These are phyloP conservation scores for Struthidea cinerea DNA, from an alignment of 2,113 vertebrate genomes.

Conservation along the genomic window DNA sequence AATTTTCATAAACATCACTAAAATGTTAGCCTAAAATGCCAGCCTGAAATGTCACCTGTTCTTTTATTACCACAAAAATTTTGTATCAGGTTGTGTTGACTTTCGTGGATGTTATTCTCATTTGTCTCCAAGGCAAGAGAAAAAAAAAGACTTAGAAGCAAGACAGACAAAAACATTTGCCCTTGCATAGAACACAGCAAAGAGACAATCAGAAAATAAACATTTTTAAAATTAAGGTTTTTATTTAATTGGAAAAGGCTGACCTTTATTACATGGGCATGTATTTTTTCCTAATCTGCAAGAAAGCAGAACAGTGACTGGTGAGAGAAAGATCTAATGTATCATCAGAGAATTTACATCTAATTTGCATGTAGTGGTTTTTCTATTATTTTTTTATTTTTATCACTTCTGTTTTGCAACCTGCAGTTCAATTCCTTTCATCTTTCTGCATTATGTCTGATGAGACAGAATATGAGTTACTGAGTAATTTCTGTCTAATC, in stretches of 20 bases:
- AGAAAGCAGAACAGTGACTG: background rate
- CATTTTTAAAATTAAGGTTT: background rate
- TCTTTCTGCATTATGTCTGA: background rate
- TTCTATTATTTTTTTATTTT: background rate
- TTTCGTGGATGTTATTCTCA: background rate
- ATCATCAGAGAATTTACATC: background rate
- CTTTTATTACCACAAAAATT: background rate
- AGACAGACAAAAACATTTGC: background rate
- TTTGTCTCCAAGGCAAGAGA: background rate
- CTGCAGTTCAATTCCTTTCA: background rate
- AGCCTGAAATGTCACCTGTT: constrained; percentile 11
- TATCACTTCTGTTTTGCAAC: background rate
- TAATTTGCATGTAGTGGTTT: background rate
- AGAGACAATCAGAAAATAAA: background rate
- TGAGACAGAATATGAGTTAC: background rate
- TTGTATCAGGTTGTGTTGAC: background rate
- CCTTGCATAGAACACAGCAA: background rate
- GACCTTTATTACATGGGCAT: background rate
- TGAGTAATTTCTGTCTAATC: background rate
- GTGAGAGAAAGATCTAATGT: background rate
- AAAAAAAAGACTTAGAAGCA: background rate
- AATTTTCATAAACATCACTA: background rate
- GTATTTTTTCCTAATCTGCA: background rate
- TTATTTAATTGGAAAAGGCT: background rate
- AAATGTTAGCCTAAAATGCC: constrained; percentile 12